A percentile compares a stretch with the other conserved stretches of the same genome.
Conservation (phyloP, 1,140 invertebrate genomes). For the Drosophila kikkawai region DNA sequence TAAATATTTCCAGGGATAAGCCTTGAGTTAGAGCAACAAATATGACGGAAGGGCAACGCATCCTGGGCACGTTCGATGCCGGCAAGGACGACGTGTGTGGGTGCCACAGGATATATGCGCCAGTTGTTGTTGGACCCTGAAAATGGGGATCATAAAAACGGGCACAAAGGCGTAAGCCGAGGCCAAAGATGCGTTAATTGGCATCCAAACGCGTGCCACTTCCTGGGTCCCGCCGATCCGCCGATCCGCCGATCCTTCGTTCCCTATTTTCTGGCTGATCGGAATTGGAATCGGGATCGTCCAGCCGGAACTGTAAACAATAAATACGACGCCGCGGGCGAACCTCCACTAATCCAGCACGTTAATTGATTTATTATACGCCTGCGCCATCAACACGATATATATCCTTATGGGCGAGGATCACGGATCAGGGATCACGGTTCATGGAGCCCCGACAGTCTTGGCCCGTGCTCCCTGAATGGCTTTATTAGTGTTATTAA, state of each 20-base stretch:
- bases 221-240: conserved; percentile 43
- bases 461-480: conserved; percentile 46
- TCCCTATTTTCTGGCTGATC: conserved; percentile 36
- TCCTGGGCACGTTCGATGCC: conserved; percentile 44
- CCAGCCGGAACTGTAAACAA: conserved; percentile 83
- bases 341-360: conserved; percentile 57
- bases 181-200: conserved; percentile 70
- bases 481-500: conserved; percentile 79
- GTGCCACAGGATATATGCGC: conserved; percentile 65
- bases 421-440: conserved; percentile 14
- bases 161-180: conserved; percentile 71
- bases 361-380: conserved; percentile 80
- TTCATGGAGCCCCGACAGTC: conserved; percentile 3
- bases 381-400: conserved; percentile 64
- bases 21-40: conserved; percentile 23
- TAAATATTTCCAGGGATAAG: conserved; percentile 21
- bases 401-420: conserved; percentile 8
- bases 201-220: conserved; percentile 73
- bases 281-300: conserved; percentile 33
- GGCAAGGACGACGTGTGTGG: conserved; percentile 60
- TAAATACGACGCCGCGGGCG: conserved; percentile 59
- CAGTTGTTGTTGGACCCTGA: conserved; percentile 56
- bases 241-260: conserved; percentile 2
- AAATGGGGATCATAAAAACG: conserved; percentile 50
- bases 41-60: background rate